Evolutionary conservation across 2,797 vertebrate species (phyloP).

Genomic region (Pipistrellus nathusii): DNA sequence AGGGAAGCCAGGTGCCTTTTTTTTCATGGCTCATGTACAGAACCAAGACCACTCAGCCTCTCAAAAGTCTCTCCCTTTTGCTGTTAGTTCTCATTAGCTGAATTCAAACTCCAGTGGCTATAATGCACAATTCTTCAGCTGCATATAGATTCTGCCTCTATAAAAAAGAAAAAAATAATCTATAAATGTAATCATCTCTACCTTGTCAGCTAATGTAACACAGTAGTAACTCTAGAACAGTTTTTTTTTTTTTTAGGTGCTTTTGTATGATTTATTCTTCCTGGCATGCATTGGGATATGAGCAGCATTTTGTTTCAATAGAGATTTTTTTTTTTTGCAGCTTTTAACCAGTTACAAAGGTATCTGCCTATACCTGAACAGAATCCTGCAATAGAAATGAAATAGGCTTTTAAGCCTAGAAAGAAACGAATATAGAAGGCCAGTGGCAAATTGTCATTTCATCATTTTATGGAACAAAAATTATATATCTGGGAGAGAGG

Average conservation of each 20-base stretch:
- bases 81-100: slow-evolving; percentile 69
- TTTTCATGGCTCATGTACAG: not conserved
- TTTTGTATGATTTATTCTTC: slow-evolving; percentile 74
- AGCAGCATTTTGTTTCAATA: slow-evolving; percentile 74
- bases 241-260: slow-evolving; percentile 84
- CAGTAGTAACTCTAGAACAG: slow-evolving; percentile 66
- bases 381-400: slow-evolving; percentile 71
- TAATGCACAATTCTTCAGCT: slow-evolving; percentile 69
- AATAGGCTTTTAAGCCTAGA: slow-evolving; percentile 55
- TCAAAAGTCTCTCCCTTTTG: slow-evolving; percentile 43
- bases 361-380: slow-evolving; percentile 50
- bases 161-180: slow-evolving; percentile 65
- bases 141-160: slow-evolving; percentile 71
- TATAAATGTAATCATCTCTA: slow-evolving; percentile 79
- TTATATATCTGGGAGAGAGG: slow-evolving; percentile 71
- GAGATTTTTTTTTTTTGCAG: slow-evolving; percentile 49
- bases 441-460: slow-evolving; percentile 66
- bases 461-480: slow-evolving; percentile 77
- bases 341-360: slow-evolving; percentile 75
- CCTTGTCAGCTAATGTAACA: slow-evolving; percentile 73
- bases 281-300: slow-evolving; percentile 60
- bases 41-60: slow-evolving; percentile 28
- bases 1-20: not conserved
- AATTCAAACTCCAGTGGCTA: slow-evolving; percentile 76
- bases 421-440: slow-evolving; percentile 77